Evolutionary conservation across 2,797 vertebrate species (phyloP), one percentile per base, ranked within the genome.

Genomic region (Morelia viridis): DNA sequence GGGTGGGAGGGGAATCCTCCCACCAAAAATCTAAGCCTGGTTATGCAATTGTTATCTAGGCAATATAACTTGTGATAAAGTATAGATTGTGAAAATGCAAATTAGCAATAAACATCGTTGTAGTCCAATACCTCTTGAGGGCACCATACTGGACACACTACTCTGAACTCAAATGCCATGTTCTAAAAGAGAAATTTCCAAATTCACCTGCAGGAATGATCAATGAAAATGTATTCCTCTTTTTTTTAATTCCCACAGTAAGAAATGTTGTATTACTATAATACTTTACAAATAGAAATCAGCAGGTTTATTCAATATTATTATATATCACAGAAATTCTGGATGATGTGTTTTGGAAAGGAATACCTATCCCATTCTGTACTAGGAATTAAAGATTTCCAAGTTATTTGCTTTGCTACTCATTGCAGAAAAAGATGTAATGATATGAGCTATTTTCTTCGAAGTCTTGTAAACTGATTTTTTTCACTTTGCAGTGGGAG

Each of bases 401-500:
- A 28, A 71, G 50, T 41, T 93, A 53, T 28, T 87, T 89, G 71
- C 56, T 61, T 92, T 65, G 41, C 17, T 35, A 2, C 22, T 71
- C 56, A 41, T 0, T 2, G 0, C 83, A 94, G 56, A 90, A 85
- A 2, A 86, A 3, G 0, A 28, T 71, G 94, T 1, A 89, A 62
- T 60, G 26, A 71, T 61, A 57, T 86, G 15, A 1, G 0, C 71
- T 80, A 28, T 10, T 17, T 6, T 71, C 76, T 19, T 19, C 76
- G 87, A 35, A 46, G 57, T 85, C 87, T 57, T 19, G 83, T 56
- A 12, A n/a, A 92, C 31, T 22, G 6, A 22, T 35, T 22, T 65
- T 87, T 64, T 90, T 0, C 0, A 89, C 92, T 92, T 97, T 97
- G 24, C 97, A 99, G 99, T 99, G 99, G 99, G 99, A 99, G 97